Evolutionary conservation across 2,888 invertebrate species (phyloP).

Genomic region (Drosophila quinaria): DNA sequence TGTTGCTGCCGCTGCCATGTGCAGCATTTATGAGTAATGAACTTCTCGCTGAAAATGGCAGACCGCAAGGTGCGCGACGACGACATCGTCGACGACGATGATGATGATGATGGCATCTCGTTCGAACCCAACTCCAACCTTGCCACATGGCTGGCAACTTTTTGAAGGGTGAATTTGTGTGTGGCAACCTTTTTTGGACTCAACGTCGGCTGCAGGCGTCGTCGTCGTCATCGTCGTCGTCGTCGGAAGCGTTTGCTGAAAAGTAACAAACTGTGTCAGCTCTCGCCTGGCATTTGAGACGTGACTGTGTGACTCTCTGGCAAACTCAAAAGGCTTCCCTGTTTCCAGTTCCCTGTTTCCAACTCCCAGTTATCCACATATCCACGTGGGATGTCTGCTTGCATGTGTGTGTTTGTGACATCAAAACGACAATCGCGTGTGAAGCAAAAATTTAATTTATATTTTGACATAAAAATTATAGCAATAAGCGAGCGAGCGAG

Average conservation of each 20-base stretch:
- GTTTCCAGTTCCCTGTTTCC: slow-evolving; percentile 20
- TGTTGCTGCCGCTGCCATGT: slow-evolving; percentile 61
- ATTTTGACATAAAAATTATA: slow-evolving; percentile 82
- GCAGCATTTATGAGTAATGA: slow-evolving; percentile 84
- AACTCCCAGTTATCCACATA: slow-evolving; percentile 28
- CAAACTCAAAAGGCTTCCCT: slow-evolving; percentile 46
- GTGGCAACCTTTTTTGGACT: slow-evolving; percentile 61
- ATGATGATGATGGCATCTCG: slow-evolving; percentile 58
- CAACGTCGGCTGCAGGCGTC: slow-evolving; percentile 71
- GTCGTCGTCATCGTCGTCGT: slow-evolving; percentile 30
- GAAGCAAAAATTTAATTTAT: slow-evolving; percentile 81
- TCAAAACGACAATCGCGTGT: slow-evolving; percentile 82
- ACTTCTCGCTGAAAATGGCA: slow-evolving; percentile 79
- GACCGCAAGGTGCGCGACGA: slow-evolving; percentile 77
- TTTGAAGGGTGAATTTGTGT: slow-evolving; percentile 65
- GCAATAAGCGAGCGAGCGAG: slow-evolving; percentile 69
- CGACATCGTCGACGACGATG: slow-evolving; percentile 24
- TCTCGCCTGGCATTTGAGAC: slow-evolving; percentile 76
- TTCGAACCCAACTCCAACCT: slow-evolving; percentile 21
- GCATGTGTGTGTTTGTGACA: slow-evolving; percentile 61
- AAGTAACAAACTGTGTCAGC: slow-evolving; percentile 83
- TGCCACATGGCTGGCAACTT: slow-evolving; percentile 45
- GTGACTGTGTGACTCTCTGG: slow-evolving; percentile 76
- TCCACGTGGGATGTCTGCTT: slow-evolving; percentile 14
- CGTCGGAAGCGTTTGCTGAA: slow-evolving; percentile 63